Evolutionary conservation across 2,113 vertebrate species (phyloP), one percentile per base, ranked within the genome.

Genomic region (Propithecus coquereli): DNA sequence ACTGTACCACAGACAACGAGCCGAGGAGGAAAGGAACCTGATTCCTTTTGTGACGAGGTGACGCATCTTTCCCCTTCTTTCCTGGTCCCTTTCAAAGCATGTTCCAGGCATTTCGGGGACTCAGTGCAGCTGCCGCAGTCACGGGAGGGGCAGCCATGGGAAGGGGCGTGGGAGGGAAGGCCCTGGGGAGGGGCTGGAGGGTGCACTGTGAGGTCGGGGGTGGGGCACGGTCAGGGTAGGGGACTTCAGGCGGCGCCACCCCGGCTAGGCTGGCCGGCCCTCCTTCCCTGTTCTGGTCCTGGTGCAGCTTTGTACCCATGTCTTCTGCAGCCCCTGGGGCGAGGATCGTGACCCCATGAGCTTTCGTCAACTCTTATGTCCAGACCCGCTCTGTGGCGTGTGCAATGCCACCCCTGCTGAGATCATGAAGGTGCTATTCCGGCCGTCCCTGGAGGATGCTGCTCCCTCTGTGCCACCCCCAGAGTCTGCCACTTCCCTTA

Each of bases 321-420:
- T 88, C 45, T 88, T n/a, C 27, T 23, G 27, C 63, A 91, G 91
- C 27, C 27, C 11, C 20, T 37, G 34, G 4, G 22, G 52, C 27
- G 37, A 0, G 20, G 32, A 14, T 17, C 20, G n/a, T 7, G 37
- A 83, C 47, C 43, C 8, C 37, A 79, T 0, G 43, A 0, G 0
- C 30, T 73, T 94, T 65, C 59, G 3, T 57, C 87, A 57, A 5
- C 52, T 94, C 2, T 70, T 93, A 47, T 83, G 82, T 83, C 86
- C 96, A 91, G 76, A 94, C 13, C 59, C 52, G 4, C 63, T 18
- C 45, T 96, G 76, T 50, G 43, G 71, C 5, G 50, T 91, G 11
- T 93, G 94, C 54, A 87, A 95, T 18, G 52, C 9, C 4, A 12
- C 57, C 74, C 34, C 66, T 40, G 23, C 52, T 63, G 81, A 93